Evolutionary conservation across 2,113 vertebrate species (phyloP).

Genomic region (Mesembrinibis cayennensis): DNA sequence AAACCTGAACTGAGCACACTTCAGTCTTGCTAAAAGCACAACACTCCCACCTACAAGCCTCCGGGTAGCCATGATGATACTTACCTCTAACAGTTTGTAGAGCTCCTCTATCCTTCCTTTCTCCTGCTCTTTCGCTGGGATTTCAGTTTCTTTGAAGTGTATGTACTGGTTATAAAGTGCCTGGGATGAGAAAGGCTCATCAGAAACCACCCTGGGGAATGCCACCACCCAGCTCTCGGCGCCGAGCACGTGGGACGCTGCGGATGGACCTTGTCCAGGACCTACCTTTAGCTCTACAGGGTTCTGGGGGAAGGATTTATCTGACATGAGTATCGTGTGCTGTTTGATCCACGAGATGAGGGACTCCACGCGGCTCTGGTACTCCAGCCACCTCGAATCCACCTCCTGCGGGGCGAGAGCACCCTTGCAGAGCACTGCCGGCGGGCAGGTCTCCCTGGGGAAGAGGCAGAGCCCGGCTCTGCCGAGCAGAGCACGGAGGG

Average conservation of each 20-base stretch:
- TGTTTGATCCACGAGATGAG: constrained; percentile 96
- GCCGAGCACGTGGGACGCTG: accelerated
- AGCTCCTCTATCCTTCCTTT: constrained; percentile 89
- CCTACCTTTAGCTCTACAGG: constrained; percentile 96
- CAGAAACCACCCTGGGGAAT: background rate
- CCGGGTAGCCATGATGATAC: background rate
- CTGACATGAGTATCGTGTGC: constrained; percentile 90
- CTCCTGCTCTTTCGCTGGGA: constrained; percentile 88
- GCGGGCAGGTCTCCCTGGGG: accelerated
- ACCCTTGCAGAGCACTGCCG: background rate
- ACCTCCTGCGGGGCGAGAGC: constrained; percentile 79
- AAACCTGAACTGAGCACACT: background rate
- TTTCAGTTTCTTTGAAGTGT: constrained; percentile 99
- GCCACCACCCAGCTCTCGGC: accelerated
- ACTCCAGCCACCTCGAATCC: constrained; percentile 92
- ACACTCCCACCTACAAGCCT: background rate
- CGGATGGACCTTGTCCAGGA: accelerated
- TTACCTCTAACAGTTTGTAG: constrained; percentile 94
- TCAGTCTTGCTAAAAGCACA: background rate
- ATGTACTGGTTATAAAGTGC: constrained; percentile 99
- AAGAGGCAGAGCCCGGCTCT: background rate
- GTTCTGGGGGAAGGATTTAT: constrained; percentile 96
- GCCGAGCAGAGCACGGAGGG: background rate
- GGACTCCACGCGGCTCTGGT: constrained; percentile 88
- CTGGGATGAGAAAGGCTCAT: constrained; percentile 67